A percentile compares a stretch with the other conserved stretches of the same genome.
Evolutionary conservation across 2,797 vertebrate species (phyloP).

Genomic region (Synanceia verrucosa): DNA sequence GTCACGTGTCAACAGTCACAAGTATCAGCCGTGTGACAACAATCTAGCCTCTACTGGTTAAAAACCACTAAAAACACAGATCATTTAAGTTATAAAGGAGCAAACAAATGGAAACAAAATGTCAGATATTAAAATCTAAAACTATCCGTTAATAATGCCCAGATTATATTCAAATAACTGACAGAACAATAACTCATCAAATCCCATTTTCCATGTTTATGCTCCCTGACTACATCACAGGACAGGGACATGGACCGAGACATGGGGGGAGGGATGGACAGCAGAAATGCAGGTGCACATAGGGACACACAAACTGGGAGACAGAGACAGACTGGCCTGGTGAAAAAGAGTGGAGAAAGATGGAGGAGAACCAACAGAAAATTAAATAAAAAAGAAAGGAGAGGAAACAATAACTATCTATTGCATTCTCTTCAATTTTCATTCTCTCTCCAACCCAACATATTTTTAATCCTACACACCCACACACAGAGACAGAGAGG

Average conservation of each 20-base stretch:
- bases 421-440: slow-evolving; percentile 58
- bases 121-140: slow-evolving; percentile 34
- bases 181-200: slow-evolving; percentile 42
- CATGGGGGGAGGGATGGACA: slow-evolving; percentile 53
- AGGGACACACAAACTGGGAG: slow-evolving; percentile 61
- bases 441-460: slow-evolving; percentile 58
- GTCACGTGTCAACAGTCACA: slow-evolving; percentile 71
- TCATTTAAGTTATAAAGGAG: slow-evolving; percentile 34
- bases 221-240: slow-evolving; percentile 54
- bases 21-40: slow-evolving; percentile 61
- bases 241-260: slow-evolving; percentile 60
- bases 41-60: slow-evolving; percentile 53
- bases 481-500: slow-evolving; percentile 65
- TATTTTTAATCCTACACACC: slow-evolving; percentile 56
- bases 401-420: slow-evolving; percentile 56
- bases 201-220: slow-evolving; percentile 34
- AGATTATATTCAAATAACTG: slow-evolving; percentile 39
- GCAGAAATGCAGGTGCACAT: slow-evolving; percentile 57
- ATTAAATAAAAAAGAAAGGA: slow-evolving; percentile 32
- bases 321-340: slow-evolving; percentile 68
- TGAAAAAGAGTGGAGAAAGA: slow-evolving; percentile 65
- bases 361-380: slow-evolving; percentile 46
- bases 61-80: slow-evolving; percentile 58
- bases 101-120: slow-evolving; percentile 58
- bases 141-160: slow-evolving; percentile 24